Evolutionary conservation across 2,113 vertebrate species (phyloP), one percentile per base, ranked within the genome.

Genomic region (Zosterops pallidus): DNA sequence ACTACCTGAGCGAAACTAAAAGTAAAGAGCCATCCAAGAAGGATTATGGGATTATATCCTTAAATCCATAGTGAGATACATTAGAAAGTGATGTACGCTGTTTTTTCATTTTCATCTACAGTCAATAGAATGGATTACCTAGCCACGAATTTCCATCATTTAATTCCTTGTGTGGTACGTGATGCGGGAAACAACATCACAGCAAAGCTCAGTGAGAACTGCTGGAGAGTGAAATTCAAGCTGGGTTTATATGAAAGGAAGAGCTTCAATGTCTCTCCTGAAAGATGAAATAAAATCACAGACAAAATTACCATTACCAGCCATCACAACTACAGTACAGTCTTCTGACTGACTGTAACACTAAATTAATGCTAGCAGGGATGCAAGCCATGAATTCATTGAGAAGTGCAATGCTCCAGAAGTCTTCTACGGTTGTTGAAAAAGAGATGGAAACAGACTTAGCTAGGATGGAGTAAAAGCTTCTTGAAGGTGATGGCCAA

Each of bases 71-170:
- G 69, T 1, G 6, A 88, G 83, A 89, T 89, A 41, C 52, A 75
- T 75, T 86, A 83, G 28, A 88, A 89, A 86, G 47, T 70, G 60
- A 86, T n/a, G 52, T 75, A 83, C n/a, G 56, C 42, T 12, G 5
- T 71, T 95, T 94, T 83, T 53, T 92, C 71, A 74, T 94, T 97
- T 92, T 89, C 79, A 92, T 71, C 60, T 83, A 71, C 44, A 76
- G 56, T 52, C 0, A 3, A 70, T 57, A 75, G 84, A 95, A 90
- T 46, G 69, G 71, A 90, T 93, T 86, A 95, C 18, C 53, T 22
- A 81, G 92, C 29, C 79, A 94, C 16, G 68, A 41, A 70, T 95
- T 90, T 93, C 79, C 49, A 80, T 63, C 31, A 75, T 89, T 92
- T 92, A 88, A 93, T 90, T 90, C 79, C 44, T 67, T 3, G 0